These are phyloP conservation scores for Rhinoderma darwinii DNA, from an alignment of 2,113 vertebrate species.

Conservation along the genomic window DNA sequence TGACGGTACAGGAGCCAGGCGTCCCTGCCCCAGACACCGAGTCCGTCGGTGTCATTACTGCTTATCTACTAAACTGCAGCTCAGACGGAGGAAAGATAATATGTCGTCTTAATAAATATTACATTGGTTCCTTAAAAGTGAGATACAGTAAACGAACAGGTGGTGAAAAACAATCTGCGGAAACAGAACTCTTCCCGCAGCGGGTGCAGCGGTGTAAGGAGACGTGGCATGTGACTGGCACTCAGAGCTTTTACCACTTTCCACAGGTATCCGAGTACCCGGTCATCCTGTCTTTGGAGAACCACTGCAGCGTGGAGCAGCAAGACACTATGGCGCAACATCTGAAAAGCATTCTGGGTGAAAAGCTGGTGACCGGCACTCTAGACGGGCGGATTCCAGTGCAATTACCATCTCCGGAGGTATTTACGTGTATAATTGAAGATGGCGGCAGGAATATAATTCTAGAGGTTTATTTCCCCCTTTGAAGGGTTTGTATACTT, in stretches of 20 bases:
- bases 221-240: neutral
- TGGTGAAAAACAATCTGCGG: constrained; percentile 24
- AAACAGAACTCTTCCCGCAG: neutral
- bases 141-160: constrained; percentile 33
- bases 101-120: constrained; percentile 43
- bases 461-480: neutral
- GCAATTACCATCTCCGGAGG: constrained; percentile 88
- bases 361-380: constrained; percentile 76
- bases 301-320: constrained; percentile 90
- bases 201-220: neutral
- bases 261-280: constrained; percentile 84
- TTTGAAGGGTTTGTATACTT: neutral
- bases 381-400: constrained; percentile 71
- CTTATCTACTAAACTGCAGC: neutral
- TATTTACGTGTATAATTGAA: constrained; percentile 63
- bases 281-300: constrained; percentile 90
- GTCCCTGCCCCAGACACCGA: neutral
- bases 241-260: neutral
- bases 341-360: constrained; percentile 82
- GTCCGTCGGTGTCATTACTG: neutral
- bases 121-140: constrained; percentile 9
- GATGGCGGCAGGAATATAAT: neutral
- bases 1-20: neutral
- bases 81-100: constrained; percentile 9
- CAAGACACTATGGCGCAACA: constrained; percentile 81